Conservation (phyloP, 2,888 invertebrate genomes). For the Cheilosia impressa region DNA sequence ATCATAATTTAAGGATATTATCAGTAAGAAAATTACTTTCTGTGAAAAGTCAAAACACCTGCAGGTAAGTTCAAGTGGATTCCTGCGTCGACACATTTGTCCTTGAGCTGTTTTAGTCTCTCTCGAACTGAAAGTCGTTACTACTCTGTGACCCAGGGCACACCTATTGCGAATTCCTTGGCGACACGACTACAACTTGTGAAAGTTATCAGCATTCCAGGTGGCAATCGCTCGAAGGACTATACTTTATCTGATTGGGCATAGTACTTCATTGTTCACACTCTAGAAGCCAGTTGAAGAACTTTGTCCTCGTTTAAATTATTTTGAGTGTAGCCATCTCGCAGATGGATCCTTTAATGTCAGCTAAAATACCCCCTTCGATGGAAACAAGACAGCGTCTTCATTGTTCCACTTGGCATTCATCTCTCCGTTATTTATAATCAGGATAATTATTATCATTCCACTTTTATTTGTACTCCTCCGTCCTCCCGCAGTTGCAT, state of each 20-base stretch:
- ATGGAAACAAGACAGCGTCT: not conserved
- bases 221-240: too few relatives aligned
- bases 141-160: constrained; percentile 5
- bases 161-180: too few relatives aligned
- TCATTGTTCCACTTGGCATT: constrained; percentile 60
- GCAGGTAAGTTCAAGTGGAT: constrained; percentile 22
- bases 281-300: too few relatives aligned
- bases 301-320: not conserved
- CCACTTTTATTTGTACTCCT: constrained; percentile 9
- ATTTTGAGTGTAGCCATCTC: not conserved
- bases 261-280: too few relatives aligned
- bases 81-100: constrained; percentile 21
- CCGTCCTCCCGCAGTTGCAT: not conserved
- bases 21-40: not conserved
- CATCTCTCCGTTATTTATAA: constrained; percentile 31
- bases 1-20: constrained; percentile 8
- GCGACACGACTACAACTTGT: too few relatives aligned
- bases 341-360: not conserved
- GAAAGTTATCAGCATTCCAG: too few relatives aligned
- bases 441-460: constrained; percentile 63
- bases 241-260: too few relatives aligned
- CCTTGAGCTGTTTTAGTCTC: not conserved
- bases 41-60: constrained; percentile 23
- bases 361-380: not conserved
- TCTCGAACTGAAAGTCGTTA: constrained; percentile 24